Conservation (phyloP, 2,113 vertebrate genomes). For the Perca fluviatilis region DNA sequence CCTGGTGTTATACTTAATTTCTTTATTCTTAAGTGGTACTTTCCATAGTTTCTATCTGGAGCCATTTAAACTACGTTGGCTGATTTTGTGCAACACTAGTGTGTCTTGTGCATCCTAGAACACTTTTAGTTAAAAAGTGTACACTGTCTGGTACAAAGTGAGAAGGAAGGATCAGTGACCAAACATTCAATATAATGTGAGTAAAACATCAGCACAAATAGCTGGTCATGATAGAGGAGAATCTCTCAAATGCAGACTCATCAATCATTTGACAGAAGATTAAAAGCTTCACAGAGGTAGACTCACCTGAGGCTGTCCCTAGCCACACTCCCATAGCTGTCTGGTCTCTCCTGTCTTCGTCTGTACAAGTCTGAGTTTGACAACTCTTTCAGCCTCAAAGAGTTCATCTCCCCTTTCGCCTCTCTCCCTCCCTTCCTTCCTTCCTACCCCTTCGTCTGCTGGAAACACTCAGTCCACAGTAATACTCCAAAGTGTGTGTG, state of each 20-base stretch:
- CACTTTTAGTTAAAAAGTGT: background rate
- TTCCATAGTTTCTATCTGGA: background rate
- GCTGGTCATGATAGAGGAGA: background rate
- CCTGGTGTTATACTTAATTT: background rate
- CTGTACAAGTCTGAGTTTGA: constrained; percentile 94
- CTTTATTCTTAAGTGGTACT: background rate
- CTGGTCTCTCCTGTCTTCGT: constrained; percentile 91
- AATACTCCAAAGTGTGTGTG: background rate
- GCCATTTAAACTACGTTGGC: background rate
- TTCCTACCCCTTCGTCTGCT: constrained; percentile 34
- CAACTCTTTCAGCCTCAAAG: constrained; percentile 93
- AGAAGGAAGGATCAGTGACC: background rate
- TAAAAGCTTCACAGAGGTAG: background rate
- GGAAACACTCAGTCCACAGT: constrained; percentile 22
- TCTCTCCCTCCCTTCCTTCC: constrained; percentile 49
- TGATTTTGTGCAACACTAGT: background rate
- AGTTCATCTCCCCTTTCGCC: constrained; percentile 88
- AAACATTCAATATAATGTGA: background rate
- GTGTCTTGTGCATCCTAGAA: background rate
- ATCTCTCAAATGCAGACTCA: background rate
- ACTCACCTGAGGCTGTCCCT: constrained; percentile 89
- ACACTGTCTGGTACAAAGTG: background rate
- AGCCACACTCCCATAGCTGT: constrained; percentile 86
- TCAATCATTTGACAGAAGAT: background rate
- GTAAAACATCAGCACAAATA: background rate